Conservation (phyloP, 1,140 invertebrate species). For the Neelides sp. region DNA sequence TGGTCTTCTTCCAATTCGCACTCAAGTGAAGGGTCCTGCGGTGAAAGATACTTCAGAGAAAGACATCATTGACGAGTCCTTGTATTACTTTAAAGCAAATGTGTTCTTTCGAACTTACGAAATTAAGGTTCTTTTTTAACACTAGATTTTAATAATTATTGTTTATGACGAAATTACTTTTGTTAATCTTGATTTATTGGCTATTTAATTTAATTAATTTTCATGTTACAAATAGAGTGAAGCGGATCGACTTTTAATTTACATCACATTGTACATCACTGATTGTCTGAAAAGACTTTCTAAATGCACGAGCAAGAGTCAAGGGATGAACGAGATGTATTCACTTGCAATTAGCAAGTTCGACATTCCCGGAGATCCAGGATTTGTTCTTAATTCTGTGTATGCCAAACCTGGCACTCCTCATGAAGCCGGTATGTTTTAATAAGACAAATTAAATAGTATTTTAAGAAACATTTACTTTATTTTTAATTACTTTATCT, state of each 20-base stretch:
- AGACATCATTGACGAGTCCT: conserved; percentile 95
- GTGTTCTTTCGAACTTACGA: conserved; percentile 99
- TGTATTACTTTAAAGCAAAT: conserved; percentile 97
- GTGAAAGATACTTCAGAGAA: conserved; percentile 48
- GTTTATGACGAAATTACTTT: conserved; percentile 9
- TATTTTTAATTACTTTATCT: conserved; percentile 10
- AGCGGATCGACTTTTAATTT: conserved; percentile 90
- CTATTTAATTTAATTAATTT: conserved; percentile 10
- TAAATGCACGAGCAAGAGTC: conserved; percentile 75
- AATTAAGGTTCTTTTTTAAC: conserved; percentile 64
- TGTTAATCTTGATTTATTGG: conserved; percentile 11
- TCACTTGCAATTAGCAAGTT: conserved; percentile 87
- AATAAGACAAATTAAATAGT: neutral
- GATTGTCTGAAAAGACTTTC: conserved; percentile 93
- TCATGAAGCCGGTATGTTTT: conserved; percentile 60
- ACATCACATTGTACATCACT: conserved; percentile 95
- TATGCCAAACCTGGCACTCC: conserved; percentile 74
- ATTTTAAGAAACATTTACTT: conserved; percentile 1
- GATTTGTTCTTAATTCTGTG: conserved; percentile 94
- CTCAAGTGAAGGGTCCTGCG: conserved; percentile 77
- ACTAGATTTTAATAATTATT: conserved; percentile 16
- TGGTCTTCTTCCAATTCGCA: conserved; percentile 75
- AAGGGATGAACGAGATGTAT: conserved; percentile 90
- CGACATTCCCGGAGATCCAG: conserved; percentile 89
- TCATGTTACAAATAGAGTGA: conserved; percentile 58